Base-by-base conservation (phyloP, 2,113 vertebrate species). In the Conger conger region DNA sequence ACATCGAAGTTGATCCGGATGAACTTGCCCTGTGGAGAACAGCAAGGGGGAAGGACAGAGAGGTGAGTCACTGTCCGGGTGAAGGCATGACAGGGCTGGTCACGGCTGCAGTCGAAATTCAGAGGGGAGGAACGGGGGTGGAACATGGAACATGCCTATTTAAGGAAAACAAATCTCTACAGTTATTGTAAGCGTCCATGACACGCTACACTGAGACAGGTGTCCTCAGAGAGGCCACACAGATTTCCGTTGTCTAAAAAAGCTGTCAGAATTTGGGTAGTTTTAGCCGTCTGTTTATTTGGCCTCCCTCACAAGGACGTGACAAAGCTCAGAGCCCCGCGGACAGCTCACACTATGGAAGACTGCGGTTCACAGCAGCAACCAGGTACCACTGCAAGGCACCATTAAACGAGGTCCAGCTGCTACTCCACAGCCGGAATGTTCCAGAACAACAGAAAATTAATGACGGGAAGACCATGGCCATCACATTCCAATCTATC, bases 1-100 rank as follows among this genome's bases (percentile, higher is more conserved):
- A 99, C 98, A 88, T 99, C 98, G 81, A 99, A 99, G 94, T 99
- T 99, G 93, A 99, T 98, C 86, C 98, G 95, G 92, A 99, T 99
- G 93, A 99, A 99, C 90, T 99, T 99, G 80, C 98, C 98, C 98
- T 99, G 93, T 8, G 91, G 89, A 87, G 82, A 82, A 3, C 85
- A 90, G 79, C 50, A 40, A 4, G 6, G 23, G 38, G 27, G 50
- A 86, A 40, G 86, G n/a, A 84, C 37, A 82, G 16, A 85, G 53
- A 63, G 18, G 50, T 16, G 80, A 9, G 81, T 11, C 15, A 18
- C 38, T 50, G 30, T 35, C 40, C 8, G 68, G 79, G 23, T 86
- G 38, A 15, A 68, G 54, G 35, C 45, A 27, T 9, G 30, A 16
- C 16, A 18, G 38, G 16, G 37, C 7, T 35, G 8, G 20, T 33